A percentile compares a stretch with the other conserved stretches of the same genome.
phyloP scores from a whole-genome alignment of 35 echinoderm and acorn worm genomes.

The Lytechinus variegatus region DNA sequence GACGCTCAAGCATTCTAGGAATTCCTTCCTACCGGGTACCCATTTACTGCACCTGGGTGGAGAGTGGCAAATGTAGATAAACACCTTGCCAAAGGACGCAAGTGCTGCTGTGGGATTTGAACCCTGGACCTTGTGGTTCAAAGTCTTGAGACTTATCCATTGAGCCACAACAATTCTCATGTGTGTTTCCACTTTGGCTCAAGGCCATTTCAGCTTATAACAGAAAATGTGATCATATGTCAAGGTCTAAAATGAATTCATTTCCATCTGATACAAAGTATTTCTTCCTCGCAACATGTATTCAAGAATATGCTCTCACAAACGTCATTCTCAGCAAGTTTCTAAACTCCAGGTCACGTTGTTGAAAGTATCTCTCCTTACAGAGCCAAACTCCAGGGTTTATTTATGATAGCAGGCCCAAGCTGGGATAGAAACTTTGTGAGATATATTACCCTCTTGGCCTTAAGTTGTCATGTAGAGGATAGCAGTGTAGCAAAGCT shows the following conservation, averaged over 20 bases:
- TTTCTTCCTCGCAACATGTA: background rate
- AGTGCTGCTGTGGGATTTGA: too few species aligned
- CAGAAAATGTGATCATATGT: background rate
- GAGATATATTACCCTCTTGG: slow-evolving; percentile 1
- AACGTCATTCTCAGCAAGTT: background rate
- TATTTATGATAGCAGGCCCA: background rate
- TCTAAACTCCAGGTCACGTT: background rate
- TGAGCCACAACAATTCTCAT: too few species aligned
- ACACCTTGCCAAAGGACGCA: too few species aligned
- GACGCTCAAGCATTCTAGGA: too few species aligned
- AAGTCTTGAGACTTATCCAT: too few species aligned
- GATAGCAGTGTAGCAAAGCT: background rate
- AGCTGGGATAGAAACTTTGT: background rate
- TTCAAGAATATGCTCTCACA: background rate
- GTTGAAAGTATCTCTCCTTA: background rate
- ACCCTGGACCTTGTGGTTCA: too few species aligned
- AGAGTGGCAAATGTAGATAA: too few species aligned
- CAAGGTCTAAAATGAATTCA: background rate
- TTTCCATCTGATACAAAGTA: background rate
- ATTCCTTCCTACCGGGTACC: too few species aligned
- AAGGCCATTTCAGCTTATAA: too few species aligned
- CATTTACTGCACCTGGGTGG: too few species aligned
- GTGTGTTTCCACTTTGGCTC: too few species aligned
- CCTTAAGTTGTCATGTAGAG: background rate
- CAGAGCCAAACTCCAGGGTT: background rate